These are phyloP conservation scores for Aptenodytes patagonicus DNA, from an alignment of 2,113 vertebrate genomes.

Conservation along the genomic window DNA sequence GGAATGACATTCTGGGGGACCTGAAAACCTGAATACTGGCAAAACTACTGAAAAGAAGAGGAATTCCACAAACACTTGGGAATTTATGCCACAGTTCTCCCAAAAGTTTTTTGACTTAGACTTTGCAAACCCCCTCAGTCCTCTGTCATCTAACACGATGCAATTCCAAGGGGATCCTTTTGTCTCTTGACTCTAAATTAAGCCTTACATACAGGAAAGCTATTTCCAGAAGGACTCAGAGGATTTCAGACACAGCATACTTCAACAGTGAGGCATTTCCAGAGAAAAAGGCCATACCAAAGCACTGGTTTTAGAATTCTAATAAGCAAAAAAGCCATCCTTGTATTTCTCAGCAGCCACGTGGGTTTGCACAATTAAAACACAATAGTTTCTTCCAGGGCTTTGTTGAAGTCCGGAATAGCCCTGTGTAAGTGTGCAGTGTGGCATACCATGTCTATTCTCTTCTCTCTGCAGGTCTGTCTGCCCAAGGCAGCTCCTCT, in stretches of 20 bases:
- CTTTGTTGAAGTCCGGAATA: slow-evolving; percentile 41
- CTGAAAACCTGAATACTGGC: background rate
- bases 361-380: slow-evolving; percentile 71
- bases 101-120: background rate
- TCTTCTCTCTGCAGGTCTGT: slow-evolving; percentile 16
- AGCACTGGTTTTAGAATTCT: background rate
- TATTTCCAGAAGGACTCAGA: background rate
- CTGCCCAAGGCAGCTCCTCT: background rate
- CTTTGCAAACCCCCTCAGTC: background rate
- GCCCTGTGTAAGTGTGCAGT: background rate
- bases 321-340: background rate
- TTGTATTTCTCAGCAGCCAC: slow-evolving; percentile 58
- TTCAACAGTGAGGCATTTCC: background rate
- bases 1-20: background rate
- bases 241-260: background rate
- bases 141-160: background rate
- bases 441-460: slow-evolving; percentile 3
- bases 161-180: background rate
- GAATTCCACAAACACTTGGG: background rate
- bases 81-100: background rate
- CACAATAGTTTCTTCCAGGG: slow-evolving; percentile 60
- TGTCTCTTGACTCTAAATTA: background rate
- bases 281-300: background rate
- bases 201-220: background rate
- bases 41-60: background rate